Evolutionary conservation across 2,113 vertebrate genomes (phyloP).

Genomic region (Pedetes capensis): DNA sequence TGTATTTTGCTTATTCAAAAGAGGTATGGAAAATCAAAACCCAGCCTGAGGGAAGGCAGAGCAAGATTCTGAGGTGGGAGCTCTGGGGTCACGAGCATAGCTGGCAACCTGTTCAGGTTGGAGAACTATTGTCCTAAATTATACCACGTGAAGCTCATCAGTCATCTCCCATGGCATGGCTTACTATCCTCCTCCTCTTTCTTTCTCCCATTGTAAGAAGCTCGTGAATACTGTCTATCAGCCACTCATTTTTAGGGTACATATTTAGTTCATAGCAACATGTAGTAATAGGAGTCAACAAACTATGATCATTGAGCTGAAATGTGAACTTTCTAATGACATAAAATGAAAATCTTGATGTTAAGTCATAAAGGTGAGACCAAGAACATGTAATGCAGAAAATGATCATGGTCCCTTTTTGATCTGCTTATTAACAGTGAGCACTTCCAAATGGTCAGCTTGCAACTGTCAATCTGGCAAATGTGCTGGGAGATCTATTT

Average conservation of each 20-base stretch:
- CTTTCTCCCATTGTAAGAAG: background rate
- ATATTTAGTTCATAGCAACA: background rate
- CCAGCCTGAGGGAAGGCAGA: accelerated
- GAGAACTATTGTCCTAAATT: background rate
- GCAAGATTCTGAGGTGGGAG: background rate
- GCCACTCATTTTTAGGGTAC: background rate
- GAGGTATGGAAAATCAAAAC: background rate
- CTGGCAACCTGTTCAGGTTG: background rate
- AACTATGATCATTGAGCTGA: background rate
- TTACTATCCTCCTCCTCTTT: too few species aligned
- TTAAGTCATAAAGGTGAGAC: too few species aligned
- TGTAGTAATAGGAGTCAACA: background rate
- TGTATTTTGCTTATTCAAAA: background rate
- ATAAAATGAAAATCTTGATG: background rate
- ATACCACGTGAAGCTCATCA: background rate
- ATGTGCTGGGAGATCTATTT: too few species aligned
- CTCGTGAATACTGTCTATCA: background rate
- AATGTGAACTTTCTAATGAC: background rate
- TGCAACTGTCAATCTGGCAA: background rate
- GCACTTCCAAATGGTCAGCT: too few species aligned
- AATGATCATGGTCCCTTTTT: background rate
- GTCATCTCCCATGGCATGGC: background rate
- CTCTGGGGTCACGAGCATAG: background rate
- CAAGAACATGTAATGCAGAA: background rate
- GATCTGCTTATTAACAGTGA: background rate